Conservation (phyloP, 2,797 vertebrate genomes). For the Muscicapa comitata region DNA sequence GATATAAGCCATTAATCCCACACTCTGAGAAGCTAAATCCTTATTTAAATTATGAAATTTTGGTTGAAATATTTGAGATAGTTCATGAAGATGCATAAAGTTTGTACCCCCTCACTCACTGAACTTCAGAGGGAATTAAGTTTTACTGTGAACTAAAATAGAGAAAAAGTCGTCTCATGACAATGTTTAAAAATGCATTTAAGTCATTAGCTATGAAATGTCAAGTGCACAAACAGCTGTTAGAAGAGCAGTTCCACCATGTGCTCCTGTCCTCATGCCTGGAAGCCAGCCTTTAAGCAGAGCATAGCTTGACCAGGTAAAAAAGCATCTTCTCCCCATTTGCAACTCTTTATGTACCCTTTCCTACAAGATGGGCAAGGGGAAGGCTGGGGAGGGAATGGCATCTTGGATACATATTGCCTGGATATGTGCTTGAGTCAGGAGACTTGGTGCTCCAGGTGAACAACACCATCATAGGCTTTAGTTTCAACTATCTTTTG, state of each 20-base stretch:
- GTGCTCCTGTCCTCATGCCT: not conserved
- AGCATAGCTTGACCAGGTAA: not conserved
- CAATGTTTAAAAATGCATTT: not conserved
- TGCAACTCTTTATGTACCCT: not conserved
- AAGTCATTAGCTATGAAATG: not conserved
- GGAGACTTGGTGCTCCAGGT: rapidly evolving
- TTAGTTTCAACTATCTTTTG: not conserved
- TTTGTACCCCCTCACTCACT: not conserved
- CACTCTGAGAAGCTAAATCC: not conserved
- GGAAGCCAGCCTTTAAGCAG: not conserved
- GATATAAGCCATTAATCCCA: not conserved
- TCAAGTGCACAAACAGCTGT: not conserved
- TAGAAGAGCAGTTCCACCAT: not conserved
- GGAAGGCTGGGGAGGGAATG: not conserved
- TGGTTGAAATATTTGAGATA: not conserved
- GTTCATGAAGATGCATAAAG: not conserved
- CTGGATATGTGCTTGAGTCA: rapidly evolving
- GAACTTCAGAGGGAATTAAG: not conserved
- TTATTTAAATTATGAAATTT: not conserved
- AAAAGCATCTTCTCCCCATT: not conserved
- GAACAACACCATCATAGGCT: not conserved
- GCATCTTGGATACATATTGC: not conserved
- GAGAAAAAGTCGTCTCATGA: not conserved
- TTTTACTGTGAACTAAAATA: not conserved
- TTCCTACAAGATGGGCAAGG: not conserved